Evolutionary conservation across 2,888 invertebrate species (phyloP).

Genomic region (Nysson spinosus): DNA sequence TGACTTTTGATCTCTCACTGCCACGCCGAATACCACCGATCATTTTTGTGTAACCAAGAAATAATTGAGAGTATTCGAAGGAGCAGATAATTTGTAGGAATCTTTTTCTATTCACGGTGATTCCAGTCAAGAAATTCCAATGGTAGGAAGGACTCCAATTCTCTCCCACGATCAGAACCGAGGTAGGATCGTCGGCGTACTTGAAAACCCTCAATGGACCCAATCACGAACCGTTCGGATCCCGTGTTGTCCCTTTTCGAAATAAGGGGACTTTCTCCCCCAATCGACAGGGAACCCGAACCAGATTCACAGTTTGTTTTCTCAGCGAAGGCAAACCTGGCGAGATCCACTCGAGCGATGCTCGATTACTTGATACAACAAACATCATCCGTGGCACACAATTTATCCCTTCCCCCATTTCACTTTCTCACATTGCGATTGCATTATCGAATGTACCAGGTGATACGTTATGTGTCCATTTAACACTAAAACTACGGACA

Average conservation of each 20-base stretch:
- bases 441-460: conserved; percentile 15
- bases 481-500: conserved; percentile 32
- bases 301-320: conserved; percentile 73
- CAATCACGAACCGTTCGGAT: conserved; percentile 68
- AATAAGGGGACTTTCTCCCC: conserved; percentile 49
- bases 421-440: not conserved
- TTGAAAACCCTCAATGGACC: conserved; percentile 70
- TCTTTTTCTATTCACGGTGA: not conserved
- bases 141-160: conserved; percentile 20
- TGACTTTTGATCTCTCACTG: too few relatives aligned
- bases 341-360: conserved; percentile 69
- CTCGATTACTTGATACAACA: conserved; percentile 70
- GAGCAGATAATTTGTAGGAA: not conserved
- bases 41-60: too few relatives aligned
- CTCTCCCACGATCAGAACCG: conserved; percentile 65
- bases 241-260: conserved; percentile 62
- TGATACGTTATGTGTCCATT: conserved; percentile 36
- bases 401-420: not conserved
- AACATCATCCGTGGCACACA: conserved; percentile 54
- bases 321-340: conserved; percentile 66
- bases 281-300: conserved; percentile 41
- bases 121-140: conserved; percentile 36
- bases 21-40: too few relatives aligned
- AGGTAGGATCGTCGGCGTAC: conserved; percentile 59
- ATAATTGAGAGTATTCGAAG: not conserved